Evolutionary conservation across 53 echinoderm and acorn worm genomes (phyloP).

Genomic region (Echinometra lucunter): DNA sequence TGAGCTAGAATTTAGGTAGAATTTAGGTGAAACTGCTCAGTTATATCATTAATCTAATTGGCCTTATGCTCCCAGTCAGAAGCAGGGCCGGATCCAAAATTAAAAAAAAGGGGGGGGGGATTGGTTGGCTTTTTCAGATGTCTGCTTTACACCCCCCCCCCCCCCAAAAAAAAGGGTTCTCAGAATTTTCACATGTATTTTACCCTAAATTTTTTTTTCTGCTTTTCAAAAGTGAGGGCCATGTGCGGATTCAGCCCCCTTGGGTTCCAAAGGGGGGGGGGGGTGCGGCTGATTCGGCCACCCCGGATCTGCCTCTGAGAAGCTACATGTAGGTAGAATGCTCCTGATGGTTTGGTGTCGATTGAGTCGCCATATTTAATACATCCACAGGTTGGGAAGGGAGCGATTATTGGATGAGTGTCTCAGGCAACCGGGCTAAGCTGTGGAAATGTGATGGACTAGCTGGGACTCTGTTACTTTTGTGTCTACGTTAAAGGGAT

Average conservation of each 20-base stretch:
- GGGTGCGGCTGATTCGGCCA: too few species aligned
- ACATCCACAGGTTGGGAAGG: constrained; percentile 10
- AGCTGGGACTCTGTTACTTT: background rate
- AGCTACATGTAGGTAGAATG: background rate
- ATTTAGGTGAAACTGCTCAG: constrained; percentile 25
- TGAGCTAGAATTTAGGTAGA: background rate
- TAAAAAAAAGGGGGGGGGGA: too few species aligned
- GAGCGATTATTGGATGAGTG: constrained; percentile 1
- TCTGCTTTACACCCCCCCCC: too few species aligned
- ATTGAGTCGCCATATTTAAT: constrained; percentile 52
- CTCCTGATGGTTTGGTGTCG: background rate
- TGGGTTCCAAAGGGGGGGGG: too few species aligned
- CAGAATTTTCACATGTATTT: too few species aligned
- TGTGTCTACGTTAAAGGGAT: background rate
- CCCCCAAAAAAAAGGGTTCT: too few species aligned
- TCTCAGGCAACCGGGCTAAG: background rate
- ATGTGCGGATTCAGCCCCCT: too few species aligned
- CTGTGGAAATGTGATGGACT: background rate
- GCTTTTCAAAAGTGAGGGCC: too few species aligned
- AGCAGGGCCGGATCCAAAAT: too few species aligned
- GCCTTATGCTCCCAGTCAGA: background rate
- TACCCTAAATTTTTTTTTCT: too few species aligned
- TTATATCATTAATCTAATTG: constrained; percentile 1
- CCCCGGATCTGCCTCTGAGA: too few species aligned
- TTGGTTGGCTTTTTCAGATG: too few species aligned